Evolutionary conservation across 2,797 vertebrate genomes (phyloP), one percentile per base, ranked within the genome.

Genomic region (Galagoides demidoff): DNA sequence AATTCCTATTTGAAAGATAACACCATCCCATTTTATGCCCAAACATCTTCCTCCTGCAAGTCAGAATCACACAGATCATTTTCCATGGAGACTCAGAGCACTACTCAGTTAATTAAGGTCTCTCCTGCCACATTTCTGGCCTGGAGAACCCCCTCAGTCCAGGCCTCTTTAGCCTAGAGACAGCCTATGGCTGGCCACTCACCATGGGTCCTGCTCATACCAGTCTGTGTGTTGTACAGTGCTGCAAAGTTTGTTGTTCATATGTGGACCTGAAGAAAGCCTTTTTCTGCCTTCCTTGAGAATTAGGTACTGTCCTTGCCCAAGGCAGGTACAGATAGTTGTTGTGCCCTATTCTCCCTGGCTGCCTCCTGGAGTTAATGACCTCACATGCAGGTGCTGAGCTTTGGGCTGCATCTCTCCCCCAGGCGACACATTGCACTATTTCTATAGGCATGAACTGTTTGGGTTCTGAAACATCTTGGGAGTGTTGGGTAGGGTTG

Each of bases 31-130:
- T 66, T 85, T 81, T 79, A 71, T 82, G 34, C 13, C 31, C 37
- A 78, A 45, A 11, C 27, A 31, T 90, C 74, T 90, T 34, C 3
- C 23, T 86, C 45, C 76, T 27, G 4, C 68, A 66, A 79, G 66
- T 74, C 63, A 63, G 43, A 43, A 74, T 84, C n/a, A 88, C 57
- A 31, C 45, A 83, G 66, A 89, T 93, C 63, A 90, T 94, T 97
- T 96, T 95, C 63, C 17, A 1, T 71, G 43, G 66, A 85, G 73
- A 85, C 49, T 4, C 19, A 89, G 84, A 92, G 66, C 71, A 31
- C 52, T 22, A 22, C 71, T 92, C 29, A 55, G 73, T 74, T 34
- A 61, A 11, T 83, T 87, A 79, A 77, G 79, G n/a, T 79, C 55
- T 95, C 23, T 34, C 73, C 22, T 82, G 55, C 55, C 63, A 43